Evolutionary conservation across 2,113 vertebrate genomes (phyloP).

Genomic region (Promerops cafer): DNA sequence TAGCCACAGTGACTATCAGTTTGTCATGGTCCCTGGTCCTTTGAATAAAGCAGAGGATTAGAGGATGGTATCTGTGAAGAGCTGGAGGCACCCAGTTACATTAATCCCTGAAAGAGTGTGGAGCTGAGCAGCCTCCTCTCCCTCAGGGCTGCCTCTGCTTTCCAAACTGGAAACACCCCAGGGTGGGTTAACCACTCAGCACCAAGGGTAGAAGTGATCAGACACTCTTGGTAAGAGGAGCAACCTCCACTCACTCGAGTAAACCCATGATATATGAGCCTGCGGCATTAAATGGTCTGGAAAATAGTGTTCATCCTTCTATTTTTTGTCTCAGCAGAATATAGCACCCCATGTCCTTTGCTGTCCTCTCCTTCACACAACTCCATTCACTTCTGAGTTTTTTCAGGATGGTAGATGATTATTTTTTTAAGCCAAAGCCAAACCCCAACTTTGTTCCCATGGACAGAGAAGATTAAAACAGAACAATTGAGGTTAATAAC

Average conservation of each 20-base stretch:
- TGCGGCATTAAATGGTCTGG: background rate
- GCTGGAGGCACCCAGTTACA: background rate
- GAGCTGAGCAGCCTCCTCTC: background rate
- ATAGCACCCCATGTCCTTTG: background rate
- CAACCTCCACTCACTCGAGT: background rate
- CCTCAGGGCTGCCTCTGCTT: background rate
- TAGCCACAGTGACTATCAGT: background rate
- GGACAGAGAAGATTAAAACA: background rate
- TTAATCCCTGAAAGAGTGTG: background rate
- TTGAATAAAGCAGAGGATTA: background rate
- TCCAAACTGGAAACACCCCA: background rate
- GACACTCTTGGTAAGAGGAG: background rate
- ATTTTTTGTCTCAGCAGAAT: background rate
- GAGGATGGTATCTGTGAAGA: background rate
- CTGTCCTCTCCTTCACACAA: background rate
- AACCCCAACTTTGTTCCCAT: background rate
- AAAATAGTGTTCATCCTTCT: background rate
- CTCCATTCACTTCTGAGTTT: background rate
- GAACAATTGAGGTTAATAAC: slow-evolving; percentile 25
- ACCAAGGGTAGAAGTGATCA: background rate
- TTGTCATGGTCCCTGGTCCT: background rate
- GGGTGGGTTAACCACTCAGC: rapidly evolving
- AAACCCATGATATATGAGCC: background rate
- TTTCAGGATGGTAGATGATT: background rate
- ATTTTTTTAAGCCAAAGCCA: background rate